Conservation (phyloP, 2,113 vertebrate species). For the Austrofundulus limnaeus region DNA sequence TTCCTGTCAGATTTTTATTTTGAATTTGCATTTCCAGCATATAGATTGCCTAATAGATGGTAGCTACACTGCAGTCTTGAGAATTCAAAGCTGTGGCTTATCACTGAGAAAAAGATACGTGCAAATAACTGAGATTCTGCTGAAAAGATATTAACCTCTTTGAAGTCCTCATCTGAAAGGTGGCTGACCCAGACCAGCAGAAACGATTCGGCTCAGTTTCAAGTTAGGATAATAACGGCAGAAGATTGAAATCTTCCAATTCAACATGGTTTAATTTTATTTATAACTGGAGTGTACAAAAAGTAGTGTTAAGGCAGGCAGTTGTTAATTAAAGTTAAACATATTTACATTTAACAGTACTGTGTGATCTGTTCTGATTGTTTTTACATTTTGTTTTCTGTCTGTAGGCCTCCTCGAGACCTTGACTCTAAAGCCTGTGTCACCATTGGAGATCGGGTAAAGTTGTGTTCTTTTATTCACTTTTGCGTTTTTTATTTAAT, state of each 20-base stretch:
- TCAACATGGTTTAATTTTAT: no score
- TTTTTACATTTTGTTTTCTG: neutral
- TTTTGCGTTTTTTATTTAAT: no score
- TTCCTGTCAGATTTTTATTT: no score
- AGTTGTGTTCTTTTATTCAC: neutral
- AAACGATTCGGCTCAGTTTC: neutral
- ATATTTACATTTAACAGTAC: neutral
- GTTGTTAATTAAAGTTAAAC: no score
- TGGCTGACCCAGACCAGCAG: neutral
- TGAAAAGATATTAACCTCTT: neutral
- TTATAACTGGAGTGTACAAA: no score
- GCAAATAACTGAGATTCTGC: neutral
- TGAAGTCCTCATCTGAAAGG: neutral
- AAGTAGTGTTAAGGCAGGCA: no score
- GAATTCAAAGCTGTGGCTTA: neutral
- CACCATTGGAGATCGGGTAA: conserved; percentile 94
- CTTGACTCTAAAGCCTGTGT: conserved; percentile 96
- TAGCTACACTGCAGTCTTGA: neutral
- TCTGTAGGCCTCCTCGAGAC: conserved; percentile 90
- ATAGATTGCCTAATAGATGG: neutral
- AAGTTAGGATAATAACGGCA: neutral
- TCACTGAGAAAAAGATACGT: neutral
- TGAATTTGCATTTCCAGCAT: no score
- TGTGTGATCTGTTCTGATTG: neutral
- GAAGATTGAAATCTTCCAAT: neutral